These are phyloP conservation scores for Rhynchomys soricoides DNA, from an alignment of 2,113 vertebrate genomes.

Conservation along the genomic window DNA sequence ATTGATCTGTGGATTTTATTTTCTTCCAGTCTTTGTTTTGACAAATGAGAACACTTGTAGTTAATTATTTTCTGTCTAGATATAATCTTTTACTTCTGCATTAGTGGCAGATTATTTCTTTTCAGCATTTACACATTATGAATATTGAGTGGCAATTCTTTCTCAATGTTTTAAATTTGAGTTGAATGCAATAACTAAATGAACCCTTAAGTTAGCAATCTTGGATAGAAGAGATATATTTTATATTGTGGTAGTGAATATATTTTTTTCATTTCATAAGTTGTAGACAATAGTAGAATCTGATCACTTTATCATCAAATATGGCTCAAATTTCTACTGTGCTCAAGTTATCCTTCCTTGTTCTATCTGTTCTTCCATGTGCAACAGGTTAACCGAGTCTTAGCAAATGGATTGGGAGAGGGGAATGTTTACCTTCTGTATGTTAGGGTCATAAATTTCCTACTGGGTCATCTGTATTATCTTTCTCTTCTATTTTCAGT, in stretches of 20 bases:
- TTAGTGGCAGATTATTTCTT: neutral
- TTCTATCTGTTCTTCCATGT: neutral
- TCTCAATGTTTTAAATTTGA: neutral
- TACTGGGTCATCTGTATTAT: neutral
- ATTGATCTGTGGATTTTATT: fast-evolving
- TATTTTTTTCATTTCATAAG: neutral
- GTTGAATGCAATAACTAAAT: neutral
- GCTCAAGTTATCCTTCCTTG: neutral
- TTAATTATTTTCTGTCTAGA: neutral
- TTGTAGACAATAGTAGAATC: neutral
- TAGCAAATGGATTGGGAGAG: neutral
- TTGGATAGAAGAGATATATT: neutral
- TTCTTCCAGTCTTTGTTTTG: neutral
- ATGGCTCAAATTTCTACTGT: neutral
- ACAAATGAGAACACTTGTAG: neutral
- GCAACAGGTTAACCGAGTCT: neutral
- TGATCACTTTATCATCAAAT: neutral
- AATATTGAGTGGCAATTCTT: neutral
- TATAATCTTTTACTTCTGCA: neutral
- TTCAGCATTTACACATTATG: neutral
- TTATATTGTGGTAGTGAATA: neutral
- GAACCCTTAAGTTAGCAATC: neutral
- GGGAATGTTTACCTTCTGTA: neutral
- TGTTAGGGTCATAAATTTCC: neutral
- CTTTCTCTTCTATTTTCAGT: neutral